Percentiles rank a stretch among this genome's conserved stretches.
Evolutionary conservation across 2,113 vertebrate species (phyloP).

Genomic region (Peromyscus maniculatus): DNA sequence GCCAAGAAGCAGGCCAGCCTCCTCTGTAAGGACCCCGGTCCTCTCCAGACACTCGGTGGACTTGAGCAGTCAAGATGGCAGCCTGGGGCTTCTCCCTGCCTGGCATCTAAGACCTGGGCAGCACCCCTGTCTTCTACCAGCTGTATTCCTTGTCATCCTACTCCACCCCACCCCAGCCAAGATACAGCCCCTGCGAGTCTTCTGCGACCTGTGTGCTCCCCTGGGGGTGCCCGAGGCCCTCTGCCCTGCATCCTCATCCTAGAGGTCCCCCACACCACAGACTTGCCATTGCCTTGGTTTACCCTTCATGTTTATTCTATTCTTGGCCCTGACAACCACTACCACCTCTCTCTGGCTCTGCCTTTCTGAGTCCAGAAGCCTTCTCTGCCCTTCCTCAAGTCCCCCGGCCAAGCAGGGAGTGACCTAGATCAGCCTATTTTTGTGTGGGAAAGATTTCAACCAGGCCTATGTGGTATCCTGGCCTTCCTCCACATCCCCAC

Average conservation of each 20-base stretch:
- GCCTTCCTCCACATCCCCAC: neutral
- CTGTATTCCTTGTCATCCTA: neutral
- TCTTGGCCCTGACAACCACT: neutral
- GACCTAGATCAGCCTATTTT: neutral
- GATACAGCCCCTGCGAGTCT: neutral
- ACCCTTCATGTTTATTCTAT: neutral
- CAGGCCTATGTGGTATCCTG: no score
- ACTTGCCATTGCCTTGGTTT: neutral
- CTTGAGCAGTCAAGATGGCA: neutral
- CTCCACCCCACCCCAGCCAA: neutral
- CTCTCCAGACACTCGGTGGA: neutral
- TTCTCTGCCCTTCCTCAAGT: neutral
- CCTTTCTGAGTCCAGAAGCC: neutral
- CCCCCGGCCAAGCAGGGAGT: neutral
- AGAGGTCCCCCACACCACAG: neutral
- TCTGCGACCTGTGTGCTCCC: neutral
- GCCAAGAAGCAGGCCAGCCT: neutral
- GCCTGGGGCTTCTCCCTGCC: neutral
- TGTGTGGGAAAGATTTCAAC: neutral
- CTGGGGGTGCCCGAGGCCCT: neutral
- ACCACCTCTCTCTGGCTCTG: neutral
- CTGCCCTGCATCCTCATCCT: neutral
- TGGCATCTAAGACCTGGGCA: neutral
- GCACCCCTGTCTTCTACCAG: no score
- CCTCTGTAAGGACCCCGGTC: no score